A percentile compares a stretch with the other conserved stretches of the same genome.
These are phyloP conservation scores for Melanotaenia boesemani DNA, from an alignment of 2,797 vertebrate species.

Conservation along the genomic window DNA sequence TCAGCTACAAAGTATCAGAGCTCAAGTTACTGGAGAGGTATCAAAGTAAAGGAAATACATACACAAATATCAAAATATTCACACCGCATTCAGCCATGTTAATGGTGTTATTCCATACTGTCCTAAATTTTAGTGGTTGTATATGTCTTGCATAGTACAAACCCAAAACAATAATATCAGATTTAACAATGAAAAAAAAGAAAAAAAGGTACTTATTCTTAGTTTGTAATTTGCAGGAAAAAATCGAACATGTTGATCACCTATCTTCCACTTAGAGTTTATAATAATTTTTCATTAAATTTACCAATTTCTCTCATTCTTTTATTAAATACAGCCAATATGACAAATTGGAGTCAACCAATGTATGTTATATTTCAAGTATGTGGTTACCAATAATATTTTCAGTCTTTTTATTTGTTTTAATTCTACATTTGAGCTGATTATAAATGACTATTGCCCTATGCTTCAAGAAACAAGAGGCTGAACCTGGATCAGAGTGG, in stretches of 20 bases:
- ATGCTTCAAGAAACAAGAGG: slow-evolving; percentile 37
- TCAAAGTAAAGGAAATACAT: neutral
- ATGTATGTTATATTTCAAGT: neutral
- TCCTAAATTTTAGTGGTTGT: neutral
- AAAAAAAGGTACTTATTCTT: neutral
- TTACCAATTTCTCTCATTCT: neutral
- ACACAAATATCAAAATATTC: neutral
- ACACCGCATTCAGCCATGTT: neutral
- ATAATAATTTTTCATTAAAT: neutral
- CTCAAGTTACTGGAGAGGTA: neutral
- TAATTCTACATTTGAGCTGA: slow-evolving; percentile 14
- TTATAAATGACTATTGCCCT: slow-evolving; percentile 23
- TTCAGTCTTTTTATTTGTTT: slow-evolving; percentile 15
- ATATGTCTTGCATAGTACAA: neutral
- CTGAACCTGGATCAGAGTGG: slow-evolving; percentile 64
- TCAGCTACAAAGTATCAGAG: neutral
- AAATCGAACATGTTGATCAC: neutral
- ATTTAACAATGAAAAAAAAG: too few relatives aligned
- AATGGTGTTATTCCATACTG: neutral
- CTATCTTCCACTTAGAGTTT: neutral
- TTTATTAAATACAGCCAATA: neutral
- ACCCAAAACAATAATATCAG: neutral
- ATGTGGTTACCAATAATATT: neutral
- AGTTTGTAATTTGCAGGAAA: neutral
- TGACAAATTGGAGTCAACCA: neutral